Evolutionary conservation across 2,888 invertebrate genomes (phyloP).

Genomic region (Leptinotarsa juncta): DNA sequence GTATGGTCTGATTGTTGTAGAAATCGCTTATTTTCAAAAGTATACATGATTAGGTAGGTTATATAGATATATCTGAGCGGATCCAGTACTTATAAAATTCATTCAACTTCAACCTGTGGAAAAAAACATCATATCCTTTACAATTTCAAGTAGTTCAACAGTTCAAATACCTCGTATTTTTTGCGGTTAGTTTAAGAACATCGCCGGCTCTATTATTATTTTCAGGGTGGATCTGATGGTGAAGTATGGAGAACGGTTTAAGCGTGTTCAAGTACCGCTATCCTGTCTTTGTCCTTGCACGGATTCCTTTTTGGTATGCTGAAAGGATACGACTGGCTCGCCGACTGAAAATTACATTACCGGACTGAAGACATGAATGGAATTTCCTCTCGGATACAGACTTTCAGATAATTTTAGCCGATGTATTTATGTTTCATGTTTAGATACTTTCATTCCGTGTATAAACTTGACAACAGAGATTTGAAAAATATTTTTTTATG

Average conservation of each 20-base stretch:
- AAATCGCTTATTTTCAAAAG: no score
- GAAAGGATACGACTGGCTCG: slow-evolving; percentile 51
- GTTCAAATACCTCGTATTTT: neutral
- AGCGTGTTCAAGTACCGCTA: slow-evolving; percentile 61
- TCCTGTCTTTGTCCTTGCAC: slow-evolving; percentile 56
- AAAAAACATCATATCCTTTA: no score
- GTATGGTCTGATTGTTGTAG: no score
- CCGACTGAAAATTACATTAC: slow-evolving; percentile 60
- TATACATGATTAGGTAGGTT: no score
- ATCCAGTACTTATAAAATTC: no score
- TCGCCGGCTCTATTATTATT: neutral
- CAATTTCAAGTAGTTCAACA: neutral
- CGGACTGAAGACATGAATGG: slow-evolving; percentile 53
- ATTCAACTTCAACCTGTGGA: no score
- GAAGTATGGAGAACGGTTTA: slow-evolving; percentile 48
- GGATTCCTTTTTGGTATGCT: slow-evolving; percentile 57
- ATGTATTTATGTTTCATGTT: neutral
- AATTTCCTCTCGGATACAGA: slow-evolving; percentile 46
- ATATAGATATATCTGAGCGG: no score
- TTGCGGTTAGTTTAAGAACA: neutral
- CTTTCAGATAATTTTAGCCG: slow-evolving; percentile 20
- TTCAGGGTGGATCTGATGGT: slow-evolving; percentile 1
- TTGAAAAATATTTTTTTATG: no score
- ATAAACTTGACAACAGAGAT: no score
- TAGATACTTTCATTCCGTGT: neutral